Evolutionary conservation across 1,140 invertebrate genomes (phyloP).

Genomic region (Frieseomelitta varia): DNA sequence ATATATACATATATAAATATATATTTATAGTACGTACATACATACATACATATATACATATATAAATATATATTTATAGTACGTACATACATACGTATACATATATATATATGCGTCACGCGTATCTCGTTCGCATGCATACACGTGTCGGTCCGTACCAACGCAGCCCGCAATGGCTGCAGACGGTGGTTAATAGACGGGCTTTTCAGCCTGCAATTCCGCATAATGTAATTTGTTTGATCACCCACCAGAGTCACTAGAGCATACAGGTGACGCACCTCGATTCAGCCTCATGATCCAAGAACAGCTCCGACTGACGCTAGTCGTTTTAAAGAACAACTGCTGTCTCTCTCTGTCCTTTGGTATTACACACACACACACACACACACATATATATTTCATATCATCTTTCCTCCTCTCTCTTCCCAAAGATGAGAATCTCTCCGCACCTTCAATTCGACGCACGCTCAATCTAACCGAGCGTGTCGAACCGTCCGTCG

Average conservation of each 20-base stretch:
- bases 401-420: background rate
- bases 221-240: conserved; percentile 66
- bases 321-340: background rate
- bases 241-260: conserved; percentile 46
- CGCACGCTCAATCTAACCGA: no score
- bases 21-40: no score
- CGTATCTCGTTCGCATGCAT: conserved; percentile 36
- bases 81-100: no score
- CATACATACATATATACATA: no score
- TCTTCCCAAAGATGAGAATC: no score
- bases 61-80: no score
- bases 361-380: no score
- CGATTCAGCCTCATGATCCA: conserved; percentile 56
- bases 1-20: conserved; percentile 14
- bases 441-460: no score
- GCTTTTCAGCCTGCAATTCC: conserved; percentile 50
- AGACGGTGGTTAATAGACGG: conserved; percentile 41
- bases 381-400: no score
- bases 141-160: conserved; percentile 2
- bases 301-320: conserved; percentile 33
- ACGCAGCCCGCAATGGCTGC: background rate
- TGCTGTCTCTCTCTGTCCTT: no score
- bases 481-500: no score
- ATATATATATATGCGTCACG: conserved; percentile 54
- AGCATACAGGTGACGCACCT: conserved; percentile 55